A percentile compares a stretch with the other conserved stretches of the same genome.
These are phyloP conservation scores for Globicephala melas DNA, from an alignment of 2,113 vertebrate genomes.

Conservation along the genomic window DNA sequence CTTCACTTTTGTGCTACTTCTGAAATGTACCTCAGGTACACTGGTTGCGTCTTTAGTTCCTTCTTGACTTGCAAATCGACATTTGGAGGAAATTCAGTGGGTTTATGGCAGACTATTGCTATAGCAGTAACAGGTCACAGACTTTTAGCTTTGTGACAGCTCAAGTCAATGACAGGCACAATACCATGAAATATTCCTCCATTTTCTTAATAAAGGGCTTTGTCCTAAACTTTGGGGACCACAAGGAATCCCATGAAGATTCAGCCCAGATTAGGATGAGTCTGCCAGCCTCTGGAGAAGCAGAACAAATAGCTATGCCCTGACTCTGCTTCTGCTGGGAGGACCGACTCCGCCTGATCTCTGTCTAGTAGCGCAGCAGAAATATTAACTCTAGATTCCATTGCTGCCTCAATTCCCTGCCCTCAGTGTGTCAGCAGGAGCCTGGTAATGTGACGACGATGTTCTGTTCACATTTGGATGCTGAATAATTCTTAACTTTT, in stretches of 20 bases:
- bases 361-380: background rate
- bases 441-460: background rate
- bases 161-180: background rate
- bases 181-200: background rate
- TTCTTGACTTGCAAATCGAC: background rate
- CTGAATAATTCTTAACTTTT: slow-evolving; percentile 26
- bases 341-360: background rate
- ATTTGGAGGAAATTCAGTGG: background rate
- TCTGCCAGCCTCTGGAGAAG: background rate
- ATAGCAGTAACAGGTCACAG: background rate
- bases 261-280: background rate
- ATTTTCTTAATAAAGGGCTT: background rate
- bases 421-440: background rate
- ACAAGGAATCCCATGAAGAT: background rate
- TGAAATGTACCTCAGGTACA: background rate
- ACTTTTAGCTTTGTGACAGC: background rate
- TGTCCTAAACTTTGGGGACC: background rate
- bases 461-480: background rate
- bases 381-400: background rate
- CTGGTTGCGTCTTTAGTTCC: background rate
- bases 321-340: background rate
- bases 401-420: background rate
- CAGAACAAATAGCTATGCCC: background rate
- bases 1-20: background rate
- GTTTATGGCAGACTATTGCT: background rate